phyloP scores from a whole-genome alignment of 2,113 vertebrate species.

The Ardeotis arabs region DNA sequence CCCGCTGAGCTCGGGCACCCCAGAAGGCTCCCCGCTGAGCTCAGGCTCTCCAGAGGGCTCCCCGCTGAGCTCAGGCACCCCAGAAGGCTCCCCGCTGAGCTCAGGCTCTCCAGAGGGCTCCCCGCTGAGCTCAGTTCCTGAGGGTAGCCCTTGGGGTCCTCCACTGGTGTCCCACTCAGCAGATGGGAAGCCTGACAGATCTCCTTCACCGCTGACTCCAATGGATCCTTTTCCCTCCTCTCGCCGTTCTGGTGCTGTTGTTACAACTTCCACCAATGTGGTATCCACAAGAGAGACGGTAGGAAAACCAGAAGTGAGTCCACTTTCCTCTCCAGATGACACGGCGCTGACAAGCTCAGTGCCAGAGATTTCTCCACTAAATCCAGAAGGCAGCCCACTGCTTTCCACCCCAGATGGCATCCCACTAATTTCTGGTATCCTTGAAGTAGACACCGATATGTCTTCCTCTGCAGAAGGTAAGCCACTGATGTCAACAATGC shows the following conservation, averaged over 20 bases:
- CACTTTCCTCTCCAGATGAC: slow-evolving; percentile 77
- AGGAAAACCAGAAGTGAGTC: slow-evolving; percentile 76
- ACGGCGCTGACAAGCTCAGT: slow-evolving; percentile 63
- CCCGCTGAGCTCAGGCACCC: neutral
- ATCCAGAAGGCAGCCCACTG: slow-evolving; percentile 76
- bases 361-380: slow-evolving; percentile 74
- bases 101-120: slow-evolving; percentile 45
- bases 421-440: slow-evolving; percentile 54
- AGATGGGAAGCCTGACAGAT: slow-evolving; percentile 70
- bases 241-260: slow-evolving; percentile 61
- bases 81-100: neutral
- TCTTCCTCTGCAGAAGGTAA: slow-evolving; percentile 78
- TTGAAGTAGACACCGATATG: slow-evolving; percentile 65
- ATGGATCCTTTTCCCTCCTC: slow-evolving; percentile 78
- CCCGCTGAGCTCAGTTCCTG: slow-evolving; percentile 72
- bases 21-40: slow-evolving; percentile 47
- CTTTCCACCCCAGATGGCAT: slow-evolving; percentile 69
- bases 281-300: slow-evolving; percentile 81
- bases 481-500: slow-evolving; percentile 66
- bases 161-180: slow-evolving; percentile 68
- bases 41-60: slow-evolving; percentile 63
- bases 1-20: slow-evolving; percentile 41
- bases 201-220: slow-evolving; percentile 70
- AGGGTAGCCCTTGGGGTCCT: slow-evolving; percentile 70
- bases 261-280: slow-evolving; percentile 77